Evolutionary conservation across 2,888 invertebrate genomes (phyloP), one percentile per base, ranked within the genome.

Genomic region (Phymatocera aterrima): DNA sequence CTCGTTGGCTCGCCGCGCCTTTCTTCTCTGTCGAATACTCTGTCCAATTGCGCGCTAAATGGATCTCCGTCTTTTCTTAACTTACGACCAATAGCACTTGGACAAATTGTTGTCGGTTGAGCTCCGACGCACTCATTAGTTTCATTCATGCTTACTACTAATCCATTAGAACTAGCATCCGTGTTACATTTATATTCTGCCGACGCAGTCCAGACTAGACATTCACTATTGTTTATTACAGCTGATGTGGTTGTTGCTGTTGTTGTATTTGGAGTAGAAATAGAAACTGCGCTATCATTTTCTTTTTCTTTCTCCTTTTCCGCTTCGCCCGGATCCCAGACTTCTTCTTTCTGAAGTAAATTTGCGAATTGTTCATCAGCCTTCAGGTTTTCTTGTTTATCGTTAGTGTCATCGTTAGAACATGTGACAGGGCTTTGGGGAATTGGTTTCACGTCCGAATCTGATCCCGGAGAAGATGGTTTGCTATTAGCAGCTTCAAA

Each of bases 21-120:
- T 85, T 95, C 95, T 86, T 95, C 94, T 18, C 93, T 91, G 87
- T 96, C 96, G 86, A 95, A 94, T 77, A 94, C 95, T 82, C 93
- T 93, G 85, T 96, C 96, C 75, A 95, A 89, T 79, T 94, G 94
- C 85, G 94, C 93, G 78, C 94, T 95, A 87, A 95, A 95, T 78
- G 93, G 93, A 89, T 96, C 96, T 51, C 92, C 92, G 84, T 92
- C 92, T 81, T 89, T 90, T 87, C 91, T 88, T 34, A 82, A 87
- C 86, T 87, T 92, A 83, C 84, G 83, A 46, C 81, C 80, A 8
- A 78, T 24, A 5, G 37, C 79, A 60, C 79, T 80, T 10, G 82
- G 77, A 70, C 48, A 84, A 80, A 24, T 82, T 78, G 64, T 64
- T 51, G 79, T 77, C n/a, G 77, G 46, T 57, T 54, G 61, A 43